Conservation (phyloP, 2,888 invertebrate genomes). For the Leucozona laternaria region DNA sequence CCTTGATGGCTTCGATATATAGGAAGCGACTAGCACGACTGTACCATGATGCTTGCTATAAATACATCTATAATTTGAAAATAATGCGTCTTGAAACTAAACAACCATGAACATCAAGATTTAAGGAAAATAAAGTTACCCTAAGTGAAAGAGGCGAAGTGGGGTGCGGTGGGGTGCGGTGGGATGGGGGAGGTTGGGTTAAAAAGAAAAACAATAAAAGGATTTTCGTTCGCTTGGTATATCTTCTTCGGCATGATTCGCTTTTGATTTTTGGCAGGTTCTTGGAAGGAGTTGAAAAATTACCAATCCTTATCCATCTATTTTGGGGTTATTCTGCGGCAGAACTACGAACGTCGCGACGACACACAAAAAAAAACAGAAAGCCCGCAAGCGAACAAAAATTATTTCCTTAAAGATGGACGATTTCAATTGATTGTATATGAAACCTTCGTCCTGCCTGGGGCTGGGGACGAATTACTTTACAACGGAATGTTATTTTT, state of each 20-base stretch:
- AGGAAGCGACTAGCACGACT: not conserved
- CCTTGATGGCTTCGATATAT: not conserved
- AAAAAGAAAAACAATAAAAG: slow-evolving; percentile 64
- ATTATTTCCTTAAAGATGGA: slow-evolving; percentile 43
- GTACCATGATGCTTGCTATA: not conserved
- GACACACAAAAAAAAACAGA: slow-evolving; percentile 20
- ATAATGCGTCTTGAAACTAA: slow-evolving; percentile 65
- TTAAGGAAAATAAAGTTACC: slow-evolving; percentile 36
- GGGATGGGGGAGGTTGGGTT: not conserved
- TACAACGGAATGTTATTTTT: slow-evolving; percentile 72
- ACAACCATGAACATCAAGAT: slow-evolving; percentile 25
- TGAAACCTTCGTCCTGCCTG: not conserved
- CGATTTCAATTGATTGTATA: slow-evolving; percentile 42
- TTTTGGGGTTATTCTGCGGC: slow-evolving; percentile 38
- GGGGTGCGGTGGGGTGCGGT: too few species aligned
- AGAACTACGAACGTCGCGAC: not conserved
- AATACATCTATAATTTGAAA: slow-evolving; percentile 66
- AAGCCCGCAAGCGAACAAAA: slow-evolving; percentile 35
- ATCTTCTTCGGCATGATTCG: not conserved
- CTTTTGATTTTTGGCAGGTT: slow-evolving; percentile 41
- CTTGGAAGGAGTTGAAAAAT: slow-evolving; percentile 41
- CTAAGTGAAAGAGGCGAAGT: not conserved
- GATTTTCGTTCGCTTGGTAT: slow-evolving; percentile 1
- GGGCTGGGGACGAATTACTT: slow-evolving; percentile 61
- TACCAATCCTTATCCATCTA: slow-evolving; percentile 61